Evolutionary conservation across 2,797 vertebrate genomes (phyloP), one percentile per base, ranked within the genome.

Genomic region (Gallirallus australis): DNA sequence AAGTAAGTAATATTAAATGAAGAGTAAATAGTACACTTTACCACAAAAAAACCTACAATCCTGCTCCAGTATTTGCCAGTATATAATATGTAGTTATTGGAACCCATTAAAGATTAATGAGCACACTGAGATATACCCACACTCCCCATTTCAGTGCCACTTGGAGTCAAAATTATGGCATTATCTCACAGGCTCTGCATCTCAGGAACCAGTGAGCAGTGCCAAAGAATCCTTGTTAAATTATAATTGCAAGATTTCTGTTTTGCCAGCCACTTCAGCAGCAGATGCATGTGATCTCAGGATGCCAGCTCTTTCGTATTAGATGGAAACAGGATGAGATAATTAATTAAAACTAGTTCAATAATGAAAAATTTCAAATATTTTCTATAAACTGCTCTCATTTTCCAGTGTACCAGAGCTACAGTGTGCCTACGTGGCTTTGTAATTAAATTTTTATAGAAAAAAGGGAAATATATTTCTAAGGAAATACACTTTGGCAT

Each of bases 161-260:
- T 92, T 92, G 61, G 81, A 97, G 89, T 78, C 24, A 78, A 80
- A 65, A 87, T 85, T 77, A 93, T 7, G 35, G 70, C 59, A 82
- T 95, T 96, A 93, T 93, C 75, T 91, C 91, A 53, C 33, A 90
- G 82, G 61, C 60, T 86, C 56, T 25, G 42, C 87, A 89, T 82
- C 80, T 54, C 28, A 16, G 91, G 93, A 94, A 79, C 60, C 40
- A 53, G 40, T 47, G 56, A 94, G 81, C 48, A 71, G 84, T 69
- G 81, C 85, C 85, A 91, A 86, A 86, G 47, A 89, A 94, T 79
- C 61, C 86, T 80, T 94, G 65, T 77, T 96, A 96, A 83, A 81
- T 92, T 80, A 82, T 47, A 63, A 85, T 87, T 81, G 86, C 72
- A 69, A 85, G 72, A 72, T 96, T 97, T 97, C 66, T 96, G 75